Evolutionary conservation across 2,888 invertebrate genomes (phyloP).

Genomic region (Mylabris sibirica): DNA sequence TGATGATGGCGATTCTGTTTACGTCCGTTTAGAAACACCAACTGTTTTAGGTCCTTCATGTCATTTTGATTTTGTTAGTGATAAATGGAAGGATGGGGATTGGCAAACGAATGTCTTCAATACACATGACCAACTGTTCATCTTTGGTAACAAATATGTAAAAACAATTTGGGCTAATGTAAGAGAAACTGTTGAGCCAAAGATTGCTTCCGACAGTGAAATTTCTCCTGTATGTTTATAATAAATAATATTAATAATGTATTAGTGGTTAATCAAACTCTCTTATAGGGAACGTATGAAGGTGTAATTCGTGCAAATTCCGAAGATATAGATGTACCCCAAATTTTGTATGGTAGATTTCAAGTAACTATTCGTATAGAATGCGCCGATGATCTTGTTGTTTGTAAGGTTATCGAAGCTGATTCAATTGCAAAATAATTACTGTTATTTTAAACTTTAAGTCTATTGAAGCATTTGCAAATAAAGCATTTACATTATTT

Average conservation of each 20-base stretch:
- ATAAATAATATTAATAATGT: not conserved
- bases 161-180: not conserved
- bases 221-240: not conserved
- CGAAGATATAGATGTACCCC: not conserved
- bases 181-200: not conserved
- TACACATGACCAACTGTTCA: not conserved
- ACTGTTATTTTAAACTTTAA: too few relatives aligned
- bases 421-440: conserved; percentile 4
- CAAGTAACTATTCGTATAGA: not conserved
- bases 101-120: conserved; percentile 16
- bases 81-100: conserved; percentile 7
- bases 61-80: not conserved
- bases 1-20: not conserved
- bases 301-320: not conserved
- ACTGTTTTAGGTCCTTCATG: not conserved
- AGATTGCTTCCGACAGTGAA: not conserved
- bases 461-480: not conserved
- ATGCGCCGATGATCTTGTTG: not conserved
- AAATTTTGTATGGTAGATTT: conserved; percentile 12
- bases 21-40: not conserved
- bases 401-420: not conserved
- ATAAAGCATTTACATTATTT: not conserved
- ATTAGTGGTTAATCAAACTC: not conserved
- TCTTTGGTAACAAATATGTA: not conserved
- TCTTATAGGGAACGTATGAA: conserved; percentile 4